Conservation (phyloP, 2,888 invertebrate genomes). For the Dioctria linearis region DNA sequence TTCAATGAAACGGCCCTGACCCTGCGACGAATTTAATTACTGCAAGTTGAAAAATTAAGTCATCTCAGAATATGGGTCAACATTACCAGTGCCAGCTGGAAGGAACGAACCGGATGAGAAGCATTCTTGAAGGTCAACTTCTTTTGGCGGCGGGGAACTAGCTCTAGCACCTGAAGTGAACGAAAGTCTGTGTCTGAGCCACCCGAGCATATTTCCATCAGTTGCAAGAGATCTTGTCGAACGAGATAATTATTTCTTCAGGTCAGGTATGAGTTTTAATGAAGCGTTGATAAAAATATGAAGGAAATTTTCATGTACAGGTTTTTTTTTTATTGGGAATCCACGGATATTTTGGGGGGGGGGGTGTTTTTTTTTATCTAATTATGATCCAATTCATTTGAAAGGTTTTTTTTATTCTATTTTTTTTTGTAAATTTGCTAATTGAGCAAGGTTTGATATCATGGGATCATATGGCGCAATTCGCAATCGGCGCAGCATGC, state of each 20-base stretch:
- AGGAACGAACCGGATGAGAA: conserved; percentile 8
- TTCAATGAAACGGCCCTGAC: neutral
- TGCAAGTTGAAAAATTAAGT: neutral
- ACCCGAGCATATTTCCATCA: neutral
- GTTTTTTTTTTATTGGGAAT: too few species aligned
- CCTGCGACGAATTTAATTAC: conserved; percentile 3
- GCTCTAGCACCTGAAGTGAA: neutral
- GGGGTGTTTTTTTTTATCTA: too few species aligned
- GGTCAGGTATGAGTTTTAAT: neutral
- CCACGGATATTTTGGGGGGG: too few species aligned
- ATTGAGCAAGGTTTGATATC: too few species aligned
- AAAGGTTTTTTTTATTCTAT: too few species aligned
- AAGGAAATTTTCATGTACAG: too few species aligned
- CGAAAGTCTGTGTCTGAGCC: conserved; percentile 3
- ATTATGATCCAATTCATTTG: too few species aligned
- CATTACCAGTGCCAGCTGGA: neutral
- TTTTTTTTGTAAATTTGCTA: too few species aligned
- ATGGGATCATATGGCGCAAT: too few species aligned
- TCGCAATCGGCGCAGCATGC: too few species aligned
- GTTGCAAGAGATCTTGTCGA: neutral
- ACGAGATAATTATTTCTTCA: neutral
- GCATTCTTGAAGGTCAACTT: conserved; percentile 3
- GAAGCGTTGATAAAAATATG: too few species aligned
- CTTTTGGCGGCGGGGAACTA: neutral
- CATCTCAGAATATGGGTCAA: neutral